Percentiles rank a stretch among this genome's conserved stretches.
phyloP scores from a whole-genome alignment of 64 coral and sea anemone genomes.

The Hydrozoanthus tunicans region DNA sequence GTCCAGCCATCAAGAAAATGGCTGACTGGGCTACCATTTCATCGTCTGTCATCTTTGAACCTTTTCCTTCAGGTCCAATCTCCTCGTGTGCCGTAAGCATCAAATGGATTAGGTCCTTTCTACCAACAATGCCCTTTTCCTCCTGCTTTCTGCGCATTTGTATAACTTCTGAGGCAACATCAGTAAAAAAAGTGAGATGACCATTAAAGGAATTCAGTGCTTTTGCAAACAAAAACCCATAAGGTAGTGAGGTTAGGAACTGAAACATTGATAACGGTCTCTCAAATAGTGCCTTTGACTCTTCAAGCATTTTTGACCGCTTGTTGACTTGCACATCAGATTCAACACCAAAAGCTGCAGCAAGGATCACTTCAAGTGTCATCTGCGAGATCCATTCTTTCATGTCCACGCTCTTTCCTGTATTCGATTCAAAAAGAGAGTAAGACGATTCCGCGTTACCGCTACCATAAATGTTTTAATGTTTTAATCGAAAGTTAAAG shows the following conservation, averaged over 20 bases:
- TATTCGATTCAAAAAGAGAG: neutral
- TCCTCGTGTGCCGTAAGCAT: conserved; percentile 60
- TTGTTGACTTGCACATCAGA: neutral
- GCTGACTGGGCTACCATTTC: conserved; percentile 45
- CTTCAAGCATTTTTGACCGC: neutral
- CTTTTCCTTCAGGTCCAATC: neutral
- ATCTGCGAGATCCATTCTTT: neutral
- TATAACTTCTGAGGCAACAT: conserved; percentile 19
- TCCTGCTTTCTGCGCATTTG: neutral
- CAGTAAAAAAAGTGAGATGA: neutral
- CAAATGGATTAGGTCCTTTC: conserved; percentile 44
- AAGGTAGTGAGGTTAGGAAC: neutral
- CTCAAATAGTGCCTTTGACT: neutral
- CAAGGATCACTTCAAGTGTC: neutral
- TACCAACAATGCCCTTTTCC: neutral
- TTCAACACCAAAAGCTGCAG: neutral
- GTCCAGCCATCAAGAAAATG: conserved; percentile 41
- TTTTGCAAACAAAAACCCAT: neutral
- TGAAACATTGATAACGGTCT: neutral
- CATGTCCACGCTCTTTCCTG: neutral
- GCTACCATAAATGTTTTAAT: neutral
- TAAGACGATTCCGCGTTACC: neutral
- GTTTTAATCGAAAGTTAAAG: no score
- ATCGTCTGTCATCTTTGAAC: conserved; percentile 35
- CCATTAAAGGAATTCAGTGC: neutral